Conservation (phyloP, 2,888 invertebrate species). For the Drosophila dives region DNA sequence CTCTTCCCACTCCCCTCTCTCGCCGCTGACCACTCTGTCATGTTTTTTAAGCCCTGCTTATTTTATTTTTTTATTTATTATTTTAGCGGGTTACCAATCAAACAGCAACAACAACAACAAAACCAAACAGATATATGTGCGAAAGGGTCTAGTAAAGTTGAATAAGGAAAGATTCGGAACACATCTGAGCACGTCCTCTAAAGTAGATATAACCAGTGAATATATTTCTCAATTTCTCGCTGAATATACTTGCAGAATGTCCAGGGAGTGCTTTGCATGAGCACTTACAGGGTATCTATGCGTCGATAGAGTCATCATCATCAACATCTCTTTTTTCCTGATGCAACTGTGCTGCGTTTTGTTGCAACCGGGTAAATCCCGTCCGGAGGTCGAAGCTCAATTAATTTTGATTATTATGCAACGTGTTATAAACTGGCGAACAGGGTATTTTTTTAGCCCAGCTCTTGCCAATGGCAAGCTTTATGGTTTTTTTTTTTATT, state of each 20-base stretch:
- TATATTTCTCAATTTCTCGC: background rate
- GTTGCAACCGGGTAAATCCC: background rate
- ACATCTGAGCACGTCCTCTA: background rate
- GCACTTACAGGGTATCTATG: background rate
- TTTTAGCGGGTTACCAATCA: slow-evolving; percentile 12
- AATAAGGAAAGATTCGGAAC: background rate
- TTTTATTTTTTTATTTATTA: slow-evolving; percentile 21
- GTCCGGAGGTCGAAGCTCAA: background rate
- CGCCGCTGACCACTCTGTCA: slow-evolving; percentile 6
- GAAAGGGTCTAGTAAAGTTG: slow-evolving; percentile 2
- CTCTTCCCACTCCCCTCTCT: background rate
- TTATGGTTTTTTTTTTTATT: slow-evolving; percentile 12
- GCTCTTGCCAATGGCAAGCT: background rate
- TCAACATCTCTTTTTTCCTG: background rate
- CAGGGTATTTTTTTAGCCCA: slow-evolving; percentile 3
- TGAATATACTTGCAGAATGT: background rate
- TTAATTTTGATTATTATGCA: slow-evolving; percentile 3
- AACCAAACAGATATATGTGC: too few relatives aligned
- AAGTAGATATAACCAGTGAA: background rate
- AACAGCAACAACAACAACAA: background rate
- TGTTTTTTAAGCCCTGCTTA: slow-evolving; percentile 27
- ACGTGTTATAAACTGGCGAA: background rate
- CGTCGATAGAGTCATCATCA: background rate
- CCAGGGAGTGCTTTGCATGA: background rate
- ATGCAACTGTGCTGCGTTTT: background rate